Conservation (phyloP, 2,113 vertebrate species). For the Esox niger region DNA sequence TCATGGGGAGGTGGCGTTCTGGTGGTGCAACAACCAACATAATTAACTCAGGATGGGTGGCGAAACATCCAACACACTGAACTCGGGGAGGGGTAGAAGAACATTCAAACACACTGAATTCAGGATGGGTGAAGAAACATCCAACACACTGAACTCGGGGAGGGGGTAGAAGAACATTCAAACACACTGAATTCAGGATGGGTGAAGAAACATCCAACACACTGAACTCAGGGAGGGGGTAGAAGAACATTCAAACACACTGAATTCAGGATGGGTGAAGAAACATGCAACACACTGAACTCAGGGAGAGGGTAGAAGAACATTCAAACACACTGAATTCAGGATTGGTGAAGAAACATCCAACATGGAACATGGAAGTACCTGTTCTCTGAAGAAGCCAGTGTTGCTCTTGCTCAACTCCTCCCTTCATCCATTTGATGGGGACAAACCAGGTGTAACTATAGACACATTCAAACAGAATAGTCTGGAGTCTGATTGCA, state of each 20-base stretch:
- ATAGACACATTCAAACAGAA: not conserved
- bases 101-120: not conserved
- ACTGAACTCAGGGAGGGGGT: too few relatives aligned
- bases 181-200: not conserved
- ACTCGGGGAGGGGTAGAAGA: too few relatives aligned
- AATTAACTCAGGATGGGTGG: not conserved
- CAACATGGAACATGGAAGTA: constrained; percentile 39
- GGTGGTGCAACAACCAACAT: not conserved
- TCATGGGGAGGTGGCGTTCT: constrained; percentile 56
- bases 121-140: not conserved
- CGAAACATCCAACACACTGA: not conserved
- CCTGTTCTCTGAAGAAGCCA: constrained; percentile 76
- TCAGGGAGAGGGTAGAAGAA: too few relatives aligned
- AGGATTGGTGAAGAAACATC: too few relatives aligned
- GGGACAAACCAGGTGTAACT: constrained; percentile 90
- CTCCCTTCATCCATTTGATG: constrained; percentile 71
- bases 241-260: too few relatives aligned
- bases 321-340: too few relatives aligned
- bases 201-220: not conserved
- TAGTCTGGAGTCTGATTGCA: not conserved
- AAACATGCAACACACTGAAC: not conserved
- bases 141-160: too few relatives aligned
- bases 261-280: not conserved
- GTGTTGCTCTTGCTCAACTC: rapidly evolving
- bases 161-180: too few relatives aligned